Percentiles rank a stretch among this genome's conserved stretches.
Conservation (phyloP, 1,140 invertebrate genomes). For the Zaprionus vittiger region DNA sequence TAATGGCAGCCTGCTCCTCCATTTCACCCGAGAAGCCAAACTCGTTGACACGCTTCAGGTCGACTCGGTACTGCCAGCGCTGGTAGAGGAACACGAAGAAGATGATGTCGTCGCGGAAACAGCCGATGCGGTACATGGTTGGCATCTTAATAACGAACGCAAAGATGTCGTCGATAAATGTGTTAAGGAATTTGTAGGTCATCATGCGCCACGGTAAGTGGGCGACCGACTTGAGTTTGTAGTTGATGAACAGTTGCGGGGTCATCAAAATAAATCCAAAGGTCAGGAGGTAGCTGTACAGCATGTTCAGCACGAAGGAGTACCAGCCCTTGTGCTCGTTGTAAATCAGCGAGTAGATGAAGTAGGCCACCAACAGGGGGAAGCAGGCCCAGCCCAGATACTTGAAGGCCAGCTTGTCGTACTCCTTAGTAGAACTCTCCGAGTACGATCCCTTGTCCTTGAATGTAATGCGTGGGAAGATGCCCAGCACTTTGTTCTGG, state of each 20-base stretch:
- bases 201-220: constrained; percentile 99
- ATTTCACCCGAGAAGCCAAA: constrained; percentile 95
- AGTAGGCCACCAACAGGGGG: constrained; percentile 96
- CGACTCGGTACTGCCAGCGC: constrained; percentile 98
- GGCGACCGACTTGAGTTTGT: constrained; percentile 99
- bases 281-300: constrained; percentile 98
- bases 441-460: constrained; percentile 98
- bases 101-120: constrained; percentile 99
- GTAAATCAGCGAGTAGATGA: constrained; percentile 98
- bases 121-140: constrained; percentile 97
- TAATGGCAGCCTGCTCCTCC: constrained; percentile 85
- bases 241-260: constrained; percentile 99
- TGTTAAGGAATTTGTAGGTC: constrained; percentile 99
- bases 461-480: constrained; percentile 92
- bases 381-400: constrained; percentile 98
- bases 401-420: constrained; percentile 97
- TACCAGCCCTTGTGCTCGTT: constrained; percentile 99
- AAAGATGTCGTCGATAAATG: constrained; percentile 99
- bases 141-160: constrained; percentile 99
- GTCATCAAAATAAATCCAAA: constrained; percentile 99
- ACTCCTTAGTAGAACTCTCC: constrained; percentile 96
- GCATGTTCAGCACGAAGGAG: constrained; percentile 95
- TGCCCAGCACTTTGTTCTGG: constrained; percentile 90
- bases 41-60: constrained; percentile 97
- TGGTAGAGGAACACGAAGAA: constrained; percentile 99